Base-by-base conservation (phyloP, 2,797 vertebrate genomes). In the Myripristis murdjan region DNA sequence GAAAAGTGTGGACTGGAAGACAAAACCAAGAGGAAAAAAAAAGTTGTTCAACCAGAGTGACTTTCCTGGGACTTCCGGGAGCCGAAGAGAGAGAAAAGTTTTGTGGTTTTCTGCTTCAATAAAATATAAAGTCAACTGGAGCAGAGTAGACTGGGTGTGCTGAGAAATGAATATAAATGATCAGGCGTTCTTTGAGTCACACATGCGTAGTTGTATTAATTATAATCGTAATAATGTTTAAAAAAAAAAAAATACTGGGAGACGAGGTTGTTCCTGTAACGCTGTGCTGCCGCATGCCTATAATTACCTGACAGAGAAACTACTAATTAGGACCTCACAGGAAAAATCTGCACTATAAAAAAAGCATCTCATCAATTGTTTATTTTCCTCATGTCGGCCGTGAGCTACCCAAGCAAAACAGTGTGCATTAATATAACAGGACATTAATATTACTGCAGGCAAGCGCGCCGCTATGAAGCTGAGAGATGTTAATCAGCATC, bases 301-400 rank as follows among this genome's bases (percentile, higher is more conserved):
- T 87, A 84, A 80, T 87, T 83, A 86, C 22, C 48, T 22, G 0
- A 61, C 64, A 8, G 0, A 52, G 55, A 79, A 54, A 72, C 33
- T 35, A 8, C 62, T 88, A 82, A 90, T 84, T 81, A 87, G 70
- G 84, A 69, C 68, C 70, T 76, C 64, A 24, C 77, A 77, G 83
- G 71, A 80, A 65, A 64, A 20, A 76, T 74, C 51, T 23, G 59
- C 51, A 14, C 41, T 22, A 43, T 8, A 20, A 55, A 81, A 73
- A 73, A 74, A 64, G 26, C 64, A 63, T 28, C 76, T 73, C 70
- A 74, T 75, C 82, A 70, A 59, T 68, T 78, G 69, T 84, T 85
- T 48, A 76, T 79, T 56, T 47, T 52, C 53, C 44, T 65, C 11
- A 1, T 41, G 73, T 73, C 55, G 37, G 39, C 71, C 9, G 54